Evolutionary conservation across 2,797 vertebrate genomes (phyloP).

Genomic region (Hemibagrus guttatus): DNA sequence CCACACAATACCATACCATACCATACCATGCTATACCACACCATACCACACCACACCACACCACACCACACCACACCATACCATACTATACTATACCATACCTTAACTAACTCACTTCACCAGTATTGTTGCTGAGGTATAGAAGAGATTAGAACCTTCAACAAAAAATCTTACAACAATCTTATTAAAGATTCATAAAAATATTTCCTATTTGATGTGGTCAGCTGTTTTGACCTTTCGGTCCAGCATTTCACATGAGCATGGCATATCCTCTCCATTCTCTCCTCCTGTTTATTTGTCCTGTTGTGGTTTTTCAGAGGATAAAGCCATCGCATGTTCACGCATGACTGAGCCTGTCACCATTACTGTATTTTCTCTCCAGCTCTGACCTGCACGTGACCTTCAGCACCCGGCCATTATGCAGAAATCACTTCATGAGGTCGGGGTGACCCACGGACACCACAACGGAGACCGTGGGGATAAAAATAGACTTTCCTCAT

Average conservation of each 20-base stretch:
- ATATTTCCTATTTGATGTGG: neutral
- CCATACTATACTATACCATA: too few species aligned
- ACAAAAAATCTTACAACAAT: neutral
- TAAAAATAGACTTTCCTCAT: constrained; percentile 30
- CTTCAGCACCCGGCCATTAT: constrained; percentile 45
- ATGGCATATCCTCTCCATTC: neutral
- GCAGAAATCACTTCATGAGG: constrained; percentile 44
- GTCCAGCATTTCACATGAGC: neutral
- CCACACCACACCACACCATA: too few species aligned
- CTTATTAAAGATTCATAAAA: too few species aligned
- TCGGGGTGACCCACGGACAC: constrained; percentile 31
- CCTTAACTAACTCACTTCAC: too few species aligned
- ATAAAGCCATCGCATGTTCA: constrained; percentile 49
- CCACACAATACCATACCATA: too few species aligned
- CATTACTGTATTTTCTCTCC: constrained; percentile 38
- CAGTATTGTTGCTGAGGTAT: neutral
- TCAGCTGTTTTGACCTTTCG: neutral
- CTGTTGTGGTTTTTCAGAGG: constrained; percentile 21
- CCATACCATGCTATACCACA: too few species aligned
- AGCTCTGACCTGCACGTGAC: constrained; percentile 40
- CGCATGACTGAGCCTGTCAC: constrained; percentile 49
- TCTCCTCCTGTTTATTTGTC: neutral
- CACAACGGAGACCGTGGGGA: neutral
- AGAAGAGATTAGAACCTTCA: neutral
- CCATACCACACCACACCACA: too few species aligned